Conservation (phyloP, 2,113 vertebrate species). For the Chauna torquata region DNA sequence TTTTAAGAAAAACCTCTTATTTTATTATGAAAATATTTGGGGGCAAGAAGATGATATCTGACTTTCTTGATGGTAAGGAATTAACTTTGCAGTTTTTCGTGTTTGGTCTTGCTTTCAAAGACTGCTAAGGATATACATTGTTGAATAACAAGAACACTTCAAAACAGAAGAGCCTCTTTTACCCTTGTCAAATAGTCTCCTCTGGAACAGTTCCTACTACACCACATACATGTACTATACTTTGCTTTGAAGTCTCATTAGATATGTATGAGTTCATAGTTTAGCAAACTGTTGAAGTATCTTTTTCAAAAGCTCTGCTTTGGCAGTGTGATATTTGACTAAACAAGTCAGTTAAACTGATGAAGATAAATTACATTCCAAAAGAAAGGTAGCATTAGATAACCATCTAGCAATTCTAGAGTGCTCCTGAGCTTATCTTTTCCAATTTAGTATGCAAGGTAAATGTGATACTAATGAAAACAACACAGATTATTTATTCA, state of each 20-base stretch:
- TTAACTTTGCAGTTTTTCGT: neutral
- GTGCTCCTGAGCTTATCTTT: constrained; percentile 36
- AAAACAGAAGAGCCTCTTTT: neutral
- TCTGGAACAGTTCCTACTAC: neutral
- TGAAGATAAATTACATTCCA: constrained; percentile 48
- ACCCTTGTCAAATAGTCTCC: neutral
- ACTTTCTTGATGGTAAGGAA: neutral
- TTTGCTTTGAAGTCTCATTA: constrained; percentile 23
- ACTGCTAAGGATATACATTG: neutral
- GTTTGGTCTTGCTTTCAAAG: neutral
- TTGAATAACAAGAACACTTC: neutral
- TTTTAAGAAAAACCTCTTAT: neutral
- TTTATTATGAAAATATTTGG: neutral
- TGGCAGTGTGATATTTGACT: constrained; percentile 37
- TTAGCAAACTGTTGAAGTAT: constrained; percentile 2
- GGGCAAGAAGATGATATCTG: neutral
- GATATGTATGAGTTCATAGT: constrained; percentile 12
- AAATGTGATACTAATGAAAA: constrained; percentile 48
- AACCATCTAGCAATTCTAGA: constrained; percentile 41
- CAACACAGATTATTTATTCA: constrained; percentile 36
- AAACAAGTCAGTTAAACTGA: constrained; percentile 54
- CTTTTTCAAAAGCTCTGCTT: neutral
- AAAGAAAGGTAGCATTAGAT: constrained; percentile 48
- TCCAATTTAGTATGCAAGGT: constrained; percentile 28
- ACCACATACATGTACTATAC: neutral